Percentiles rank a stretch among this genome's conserved stretches.
These are phyloP conservation scores for Brachionus asplanchnoidis DNA, from an alignment of 1,140 invertebrate species.

Conservation along the genomic window DNA sequence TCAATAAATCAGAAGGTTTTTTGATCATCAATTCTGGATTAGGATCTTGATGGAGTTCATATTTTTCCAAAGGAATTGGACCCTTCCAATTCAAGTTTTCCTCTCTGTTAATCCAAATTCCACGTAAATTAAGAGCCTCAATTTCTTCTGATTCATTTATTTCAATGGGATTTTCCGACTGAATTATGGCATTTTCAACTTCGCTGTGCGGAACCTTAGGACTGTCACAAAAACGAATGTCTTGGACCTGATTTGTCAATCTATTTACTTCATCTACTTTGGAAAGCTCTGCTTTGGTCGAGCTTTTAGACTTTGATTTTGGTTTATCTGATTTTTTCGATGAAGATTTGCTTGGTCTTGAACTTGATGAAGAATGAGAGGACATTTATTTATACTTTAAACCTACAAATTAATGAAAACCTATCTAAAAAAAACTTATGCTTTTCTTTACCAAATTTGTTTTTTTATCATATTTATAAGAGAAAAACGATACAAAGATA, in stretches of 20 bases:
- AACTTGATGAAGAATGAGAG: not conserved
- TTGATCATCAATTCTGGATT: conserved; percentile 18
- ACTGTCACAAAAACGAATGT: conserved; percentile 3
- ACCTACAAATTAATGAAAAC: not conserved
- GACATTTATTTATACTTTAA: not conserved
- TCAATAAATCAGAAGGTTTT: conserved; percentile 5
- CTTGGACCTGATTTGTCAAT: not conserved
- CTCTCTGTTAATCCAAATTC: not conserved
- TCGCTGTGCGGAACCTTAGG: not conserved
- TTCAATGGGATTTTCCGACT: not conserved
- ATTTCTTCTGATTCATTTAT: not conserved
- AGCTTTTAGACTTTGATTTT: not conserved
- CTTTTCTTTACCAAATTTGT: not conserved
- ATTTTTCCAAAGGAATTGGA: conserved; percentile 15
- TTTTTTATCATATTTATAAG: conserved; percentile 34
- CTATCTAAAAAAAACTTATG: not conserved
- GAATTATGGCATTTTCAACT: conserved; percentile 1
- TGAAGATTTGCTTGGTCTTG: not conserved
- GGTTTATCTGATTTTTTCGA: not conserved
- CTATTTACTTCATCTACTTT: not conserved
- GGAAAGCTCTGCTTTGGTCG: not conserved
- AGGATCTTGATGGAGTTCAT: conserved; percentile 3
- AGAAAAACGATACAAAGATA: not conserved
- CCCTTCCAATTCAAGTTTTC: conserved; percentile 33
- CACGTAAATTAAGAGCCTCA: not conserved